phyloP scores from a whole-genome alignment of 2,797 vertebrate genomes.

The Sciaenops ocellatus region DNA sequence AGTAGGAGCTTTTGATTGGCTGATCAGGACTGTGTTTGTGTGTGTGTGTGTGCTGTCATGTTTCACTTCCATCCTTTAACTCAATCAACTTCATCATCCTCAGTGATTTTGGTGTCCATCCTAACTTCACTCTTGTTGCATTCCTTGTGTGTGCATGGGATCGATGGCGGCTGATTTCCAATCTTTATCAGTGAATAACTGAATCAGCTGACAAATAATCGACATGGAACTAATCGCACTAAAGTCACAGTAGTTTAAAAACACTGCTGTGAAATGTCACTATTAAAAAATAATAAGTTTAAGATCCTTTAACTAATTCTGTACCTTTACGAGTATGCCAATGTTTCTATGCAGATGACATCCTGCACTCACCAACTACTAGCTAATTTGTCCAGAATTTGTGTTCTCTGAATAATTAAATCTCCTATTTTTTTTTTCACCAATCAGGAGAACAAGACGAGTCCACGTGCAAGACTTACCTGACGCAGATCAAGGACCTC shows the following conservation, averaged over 20 bases:
- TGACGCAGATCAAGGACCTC: constrained; percentile 92
- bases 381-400: neutral
- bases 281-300: neutral
- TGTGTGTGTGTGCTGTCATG: constrained; percentile 36
- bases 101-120: constrained; percentile 15
- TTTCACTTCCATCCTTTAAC: constrained; percentile 44
- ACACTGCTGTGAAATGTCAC: neutral
- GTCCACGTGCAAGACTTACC: constrained; percentile 88
- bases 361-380: neutral
- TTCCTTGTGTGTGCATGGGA: constrained; percentile 66
- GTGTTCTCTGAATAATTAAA: neutral
- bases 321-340: neutral
- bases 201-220: neutral
- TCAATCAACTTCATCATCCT: constrained; percentile 41
- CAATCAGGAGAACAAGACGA: constrained; percentile 92
- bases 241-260: neutral
- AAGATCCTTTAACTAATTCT: neutral
- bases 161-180: constrained; percentile 35
- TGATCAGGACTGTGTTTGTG: constrained; percentile 33
- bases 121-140: constrained; percentile 50
- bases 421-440: neutral
- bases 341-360: neutral
- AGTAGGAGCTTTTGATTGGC: constrained; percentile 58
- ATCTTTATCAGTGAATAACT: constrained; percentile 24
- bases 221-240: constrained; percentile 7